Base-by-base conservation (phyloP, 2,797 vertebrate genomes). In the Poecilia velifera region DNA sequence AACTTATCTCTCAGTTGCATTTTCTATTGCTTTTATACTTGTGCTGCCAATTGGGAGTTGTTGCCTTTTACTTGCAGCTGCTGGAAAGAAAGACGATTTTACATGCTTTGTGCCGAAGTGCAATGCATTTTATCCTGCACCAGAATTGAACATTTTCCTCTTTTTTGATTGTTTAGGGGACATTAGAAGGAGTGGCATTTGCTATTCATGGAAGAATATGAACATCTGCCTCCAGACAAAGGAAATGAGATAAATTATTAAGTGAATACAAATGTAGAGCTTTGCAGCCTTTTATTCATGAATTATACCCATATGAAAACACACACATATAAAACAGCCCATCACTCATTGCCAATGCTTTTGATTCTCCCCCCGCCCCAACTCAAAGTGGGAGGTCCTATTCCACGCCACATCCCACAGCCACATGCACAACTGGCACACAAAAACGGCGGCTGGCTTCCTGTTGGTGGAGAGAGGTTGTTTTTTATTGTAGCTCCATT, bases 401-500 rank as follows among this genome's bases (percentile, higher is more conserved):
- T 87, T 84, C 82, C 82, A 76, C 85, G 78, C 82, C 83, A 84
- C 84, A 87, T 81, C 84, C 85, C 82, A 62, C 79, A 77, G 78
- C 86, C 87, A 86, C 87, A 89, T 84, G 83, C 84, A 77, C 81
- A 13, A 82, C 84, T 81, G 80, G 16, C 84, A 86, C 84, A 86
- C 86, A 86, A 62, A 91, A 84, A 88, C 34, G 72, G 80, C 68
- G 80, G 86, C 76, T 79, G 81, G 86, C 89, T 95, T 95, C 94
- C 94, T 95, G 93, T 92, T 80, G 80, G 88, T n/a, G 74, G 80
- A 78, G 72, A 82, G 68, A 83, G 85, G 81, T 82, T 92, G 92
- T 91, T 94, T 95, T 95, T 94, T 90, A 91, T 88, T 93, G 91
- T 74, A 88, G 92, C 90, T 94, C 89, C 83, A 72, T 90, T 92